Base-by-base conservation (phyloP, 1,140 invertebrate genomes). In the Trichoplusia ni region DNA sequence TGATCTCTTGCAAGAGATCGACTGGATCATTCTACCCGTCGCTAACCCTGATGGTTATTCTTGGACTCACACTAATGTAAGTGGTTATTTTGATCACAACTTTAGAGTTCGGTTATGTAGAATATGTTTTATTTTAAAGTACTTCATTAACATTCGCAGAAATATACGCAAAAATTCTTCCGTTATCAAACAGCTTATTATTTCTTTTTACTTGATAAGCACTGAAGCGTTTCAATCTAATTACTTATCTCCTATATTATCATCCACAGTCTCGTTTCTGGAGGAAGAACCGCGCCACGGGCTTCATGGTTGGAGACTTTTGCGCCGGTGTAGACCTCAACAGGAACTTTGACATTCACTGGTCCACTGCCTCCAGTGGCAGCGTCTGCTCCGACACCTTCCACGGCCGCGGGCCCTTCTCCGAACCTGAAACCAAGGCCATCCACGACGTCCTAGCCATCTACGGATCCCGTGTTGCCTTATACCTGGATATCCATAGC, bases 341-440 rank as follows among this genome's bases (percentile, higher is more conserved):
- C 74, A 82, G 94, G 2, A 95, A 95, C 69, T 94, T 93, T 44
- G 92, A 92, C 23, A 88, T 91, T 27, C 81, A 90, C 42, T 94
- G 93, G 93, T 65, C 75, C n/a, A 67, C 73, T 4, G 67, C 72
- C 0, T 82, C 85, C 9, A 83, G 78, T 37, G 86, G 77, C 1
- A 90, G 91, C 68, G 92, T 93, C 0, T 97, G 96, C 75, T 77
- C 79, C 2, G 93, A 95, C 0, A 94, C 92, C 3, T 97, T 92
- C 86, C 93, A 93, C 25, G 96, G 96, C 0, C 75, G 85, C 0
- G 72, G 73, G 5, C 71, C 94, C 0, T 95, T 96, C 74, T 96
- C 95, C 0, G 96, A 97, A 86, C 90, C 92, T 0, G 96, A 97
- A 82, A 80, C 91, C 0, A 42, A 70, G 18, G 71, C 80, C 3